These are phyloP conservation scores for Boleophthalmus pectinirostris DNA, from an alignment of 2,113 vertebrate genomes.

Conservation along the genomic window DNA sequence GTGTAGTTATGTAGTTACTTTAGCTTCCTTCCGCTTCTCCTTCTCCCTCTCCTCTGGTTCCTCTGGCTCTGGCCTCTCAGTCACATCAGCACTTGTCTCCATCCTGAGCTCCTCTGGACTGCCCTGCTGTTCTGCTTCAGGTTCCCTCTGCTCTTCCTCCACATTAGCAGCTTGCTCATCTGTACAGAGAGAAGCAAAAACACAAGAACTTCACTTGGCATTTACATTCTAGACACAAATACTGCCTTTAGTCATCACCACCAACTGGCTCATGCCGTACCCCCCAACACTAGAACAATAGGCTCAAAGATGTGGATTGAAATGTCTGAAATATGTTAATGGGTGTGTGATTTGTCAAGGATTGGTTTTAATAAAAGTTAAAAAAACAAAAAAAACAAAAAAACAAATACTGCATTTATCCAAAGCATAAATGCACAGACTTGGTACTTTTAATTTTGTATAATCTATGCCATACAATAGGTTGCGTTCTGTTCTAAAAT, in stretches of 20 bases:
- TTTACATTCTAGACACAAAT: not conserved
- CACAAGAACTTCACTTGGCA: not conserved
- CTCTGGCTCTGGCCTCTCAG: constrained; percentile 58
- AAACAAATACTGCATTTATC: not conserved
- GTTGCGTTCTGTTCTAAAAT: no score
- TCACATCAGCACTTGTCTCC: constrained; percentile 51
- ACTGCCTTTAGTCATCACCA: not conserved
- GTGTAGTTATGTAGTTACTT: constrained; percentile 60
- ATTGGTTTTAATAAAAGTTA: no score
- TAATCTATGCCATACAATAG: no score
- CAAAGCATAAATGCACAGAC: no score
- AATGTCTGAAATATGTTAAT: no score
- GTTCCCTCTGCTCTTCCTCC: constrained; percentile 48
- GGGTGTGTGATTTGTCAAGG: no score
- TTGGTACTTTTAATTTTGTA: no score
- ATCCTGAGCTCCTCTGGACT: constrained; percentile 47
- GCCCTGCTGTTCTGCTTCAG: constrained; percentile 38
- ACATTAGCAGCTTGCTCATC: constrained; percentile 53
- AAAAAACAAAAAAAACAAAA: no score
- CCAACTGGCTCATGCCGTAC: no score
- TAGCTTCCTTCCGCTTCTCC: constrained; percentile 71
- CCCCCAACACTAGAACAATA: no score
- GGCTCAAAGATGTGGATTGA: no score
- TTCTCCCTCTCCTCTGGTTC: constrained; percentile 65
- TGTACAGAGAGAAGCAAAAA: constrained; percentile 14